Evolutionary conservation across 2,797 vertebrate species (phyloP).

Genomic region (Sphaeramia orbicularis): DNA sequence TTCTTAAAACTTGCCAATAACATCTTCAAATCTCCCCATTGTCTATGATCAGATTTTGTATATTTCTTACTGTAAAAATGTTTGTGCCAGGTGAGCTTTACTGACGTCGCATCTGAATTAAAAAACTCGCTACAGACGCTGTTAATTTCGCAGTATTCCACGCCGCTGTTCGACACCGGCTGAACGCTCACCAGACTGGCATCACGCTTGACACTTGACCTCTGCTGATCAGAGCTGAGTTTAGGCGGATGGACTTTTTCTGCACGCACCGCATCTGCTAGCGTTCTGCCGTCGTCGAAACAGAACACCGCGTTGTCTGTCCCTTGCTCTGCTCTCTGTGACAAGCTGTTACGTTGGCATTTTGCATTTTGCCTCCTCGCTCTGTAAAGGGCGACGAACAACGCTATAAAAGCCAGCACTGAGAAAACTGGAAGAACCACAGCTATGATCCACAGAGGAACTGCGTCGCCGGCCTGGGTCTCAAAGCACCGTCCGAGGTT

Average conservation of each 20-base stretch:
- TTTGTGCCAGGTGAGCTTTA: constrained; percentile 54
- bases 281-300: constrained; percentile 45
- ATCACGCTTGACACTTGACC: constrained; percentile 27
- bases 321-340: constrained; percentile 57
- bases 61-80: constrained; percentile 23
- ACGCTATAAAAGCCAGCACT: constrained; percentile 50
- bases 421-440: constrained; percentile 66
- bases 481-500: constrained; percentile 58
- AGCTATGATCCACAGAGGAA: constrained; percentile 77
- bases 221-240: constrained; percentile 38
- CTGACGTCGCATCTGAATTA: constrained; percentile 61
- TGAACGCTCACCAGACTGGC: constrained; percentile 32
- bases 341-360: constrained; percentile 22
- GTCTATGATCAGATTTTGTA: constrained; percentile 31
- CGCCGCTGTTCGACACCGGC: constrained; percentile 55
- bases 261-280: constrained; percentile 13
- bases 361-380: constrained; percentile 28
- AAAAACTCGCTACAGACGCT: constrained; percentile 69
- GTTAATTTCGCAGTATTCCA: constrained; percentile 80
- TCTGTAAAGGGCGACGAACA: constrained; percentile 53
- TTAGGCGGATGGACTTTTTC: constrained; percentile 43
- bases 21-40: constrained; percentile 48
- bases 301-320: constrained; percentile 68
- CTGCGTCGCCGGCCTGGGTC: not conserved
- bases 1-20: constrained; percentile 41